phyloP scores from a whole-genome alignment of 2,797 vertebrate genomes.

The Chelmon rostratus region DNA sequence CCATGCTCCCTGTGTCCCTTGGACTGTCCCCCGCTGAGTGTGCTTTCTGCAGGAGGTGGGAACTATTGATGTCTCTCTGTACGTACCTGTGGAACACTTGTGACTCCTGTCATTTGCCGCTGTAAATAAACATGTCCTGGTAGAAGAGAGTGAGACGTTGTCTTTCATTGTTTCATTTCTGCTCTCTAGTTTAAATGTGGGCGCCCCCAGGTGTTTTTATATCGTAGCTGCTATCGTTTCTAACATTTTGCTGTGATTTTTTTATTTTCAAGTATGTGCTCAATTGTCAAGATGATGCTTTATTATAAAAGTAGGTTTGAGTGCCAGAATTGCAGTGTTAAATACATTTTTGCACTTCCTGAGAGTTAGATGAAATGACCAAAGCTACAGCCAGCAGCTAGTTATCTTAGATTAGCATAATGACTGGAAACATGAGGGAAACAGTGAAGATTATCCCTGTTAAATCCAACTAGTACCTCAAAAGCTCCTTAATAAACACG shows the following conservation, averaged over 20 bases:
- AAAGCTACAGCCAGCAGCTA: too few species aligned
- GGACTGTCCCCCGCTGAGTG: constrained; percentile 77
- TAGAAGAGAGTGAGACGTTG: constrained; percentile 77
- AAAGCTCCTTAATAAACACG: too few species aligned
- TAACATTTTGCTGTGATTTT: not conserved
- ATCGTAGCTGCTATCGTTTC: too few species aligned
- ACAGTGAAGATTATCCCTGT: too few species aligned
- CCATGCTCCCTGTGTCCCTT: constrained; percentile 55
- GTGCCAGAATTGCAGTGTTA: not conserved
- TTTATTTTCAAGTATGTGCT: too few species aligned
- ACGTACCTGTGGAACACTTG: constrained; percentile 85
- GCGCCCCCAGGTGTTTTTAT: not conserved
- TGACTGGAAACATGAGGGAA: too few species aligned
- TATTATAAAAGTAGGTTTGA: not conserved
- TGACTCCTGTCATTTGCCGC: constrained; percentile 86
- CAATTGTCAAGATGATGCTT: not conserved
- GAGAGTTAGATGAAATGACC: too few species aligned
- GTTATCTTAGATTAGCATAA: too few species aligned
- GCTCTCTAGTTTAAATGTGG: not conserved
- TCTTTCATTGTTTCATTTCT: constrained; percentile 34
- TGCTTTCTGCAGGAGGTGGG: constrained; percentile 83
- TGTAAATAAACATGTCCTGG: constrained; percentile 89
- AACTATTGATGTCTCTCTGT: constrained; percentile 84
- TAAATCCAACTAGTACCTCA: too few species aligned
- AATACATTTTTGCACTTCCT: too few species aligned